Conservation (phyloP, 2,113 vertebrate genomes). For the Brachypodius melanocephalos region DNA sequence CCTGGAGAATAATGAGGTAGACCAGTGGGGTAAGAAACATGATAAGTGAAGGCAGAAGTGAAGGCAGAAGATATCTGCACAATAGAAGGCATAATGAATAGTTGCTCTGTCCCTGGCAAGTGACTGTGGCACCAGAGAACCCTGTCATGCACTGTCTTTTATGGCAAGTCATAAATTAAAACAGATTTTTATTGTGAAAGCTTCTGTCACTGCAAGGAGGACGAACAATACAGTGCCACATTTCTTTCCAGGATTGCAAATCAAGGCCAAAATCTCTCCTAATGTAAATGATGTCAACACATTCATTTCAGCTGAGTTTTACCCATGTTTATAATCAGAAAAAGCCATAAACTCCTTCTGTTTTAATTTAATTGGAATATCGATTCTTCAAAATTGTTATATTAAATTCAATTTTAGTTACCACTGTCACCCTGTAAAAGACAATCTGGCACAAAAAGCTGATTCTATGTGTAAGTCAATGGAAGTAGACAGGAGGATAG, state of each 20-base stretch:
- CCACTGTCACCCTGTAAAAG: neutral
- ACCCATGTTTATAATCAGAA: neutral
- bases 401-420: neutral
- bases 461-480: neutral
- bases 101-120: conserved; percentile 35
- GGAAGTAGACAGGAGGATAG: neutral
- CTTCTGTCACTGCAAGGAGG: conserved; percentile 5
- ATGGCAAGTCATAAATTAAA: conserved; percentile 46
- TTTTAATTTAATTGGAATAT: conserved; percentile 29
- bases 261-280: neutral
- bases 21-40: neutral
- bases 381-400: neutral
- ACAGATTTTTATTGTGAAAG: conserved; percentile 27
- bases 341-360: neutral
- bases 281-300: neutral
- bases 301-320: neutral
- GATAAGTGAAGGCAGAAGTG: too few relatives aligned
- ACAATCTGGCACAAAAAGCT: neutral
- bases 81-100: conserved; percentile 19
- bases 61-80: too few relatives aligned
- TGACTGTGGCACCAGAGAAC: neutral
- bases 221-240: neutral
- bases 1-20: conserved; percentile 5
- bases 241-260: neutral
- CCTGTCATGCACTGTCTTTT: conserved; percentile 20